These are phyloP conservation scores for Ligdia adustata DNA, from an alignment of 2,888 invertebrate species.

Conservation along the genomic window DNA sequence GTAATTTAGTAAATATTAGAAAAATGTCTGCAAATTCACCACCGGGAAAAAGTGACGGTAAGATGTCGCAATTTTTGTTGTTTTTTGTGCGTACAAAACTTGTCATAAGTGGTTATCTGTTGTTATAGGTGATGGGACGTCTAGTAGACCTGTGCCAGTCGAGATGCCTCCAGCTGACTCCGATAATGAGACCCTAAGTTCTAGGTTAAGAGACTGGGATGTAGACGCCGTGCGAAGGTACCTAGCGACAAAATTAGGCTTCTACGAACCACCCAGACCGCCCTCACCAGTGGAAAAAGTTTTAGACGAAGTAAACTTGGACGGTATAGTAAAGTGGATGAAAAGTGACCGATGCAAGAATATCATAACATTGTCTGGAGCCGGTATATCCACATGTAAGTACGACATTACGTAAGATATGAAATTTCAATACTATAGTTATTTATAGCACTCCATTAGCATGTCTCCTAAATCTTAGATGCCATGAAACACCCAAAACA, in stretches of 20 bases:
- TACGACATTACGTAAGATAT: too few species aligned
- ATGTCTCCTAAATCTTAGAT: too few species aligned
- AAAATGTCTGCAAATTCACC: slow-evolving; percentile 79
- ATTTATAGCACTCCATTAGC: too few species aligned
- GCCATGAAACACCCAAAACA: too few species aligned
- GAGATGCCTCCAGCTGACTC: slow-evolving; percentile 68
- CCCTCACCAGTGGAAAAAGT: slow-evolving; percentile 70
- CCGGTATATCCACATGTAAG: slow-evolving; percentile 98
- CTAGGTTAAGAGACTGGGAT: slow-evolving; percentile 73
- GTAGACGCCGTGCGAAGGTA: slow-evolving; percentile 87
- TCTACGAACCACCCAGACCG: slow-evolving; percentile 75
- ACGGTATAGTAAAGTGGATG: slow-evolving; percentile 92
- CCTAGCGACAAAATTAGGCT: slow-evolving; percentile 86
- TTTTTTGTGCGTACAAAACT: slow-evolving; percentile 18
- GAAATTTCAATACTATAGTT: too few species aligned
- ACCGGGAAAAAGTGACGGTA: slow-evolving; percentile 73
- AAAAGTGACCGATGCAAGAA: slow-evolving; percentile 90
- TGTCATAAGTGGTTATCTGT: slow-evolving; percentile 23
- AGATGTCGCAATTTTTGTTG: slow-evolving; percentile 33
- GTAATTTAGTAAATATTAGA: slow-evolving; percentile 64
- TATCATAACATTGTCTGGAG: slow-evolving; percentile 96
- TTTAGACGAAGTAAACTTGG: slow-evolving; percentile 88
- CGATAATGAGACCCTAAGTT: slow-evolving; percentile 56
- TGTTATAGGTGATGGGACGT: slow-evolving; percentile 55
- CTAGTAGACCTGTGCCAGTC: slow-evolving; percentile 45